These are phyloP conservation scores for Toxonevra muliebris DNA, from an alignment of 2,888 invertebrate species.

Conservation along the genomic window DNA sequence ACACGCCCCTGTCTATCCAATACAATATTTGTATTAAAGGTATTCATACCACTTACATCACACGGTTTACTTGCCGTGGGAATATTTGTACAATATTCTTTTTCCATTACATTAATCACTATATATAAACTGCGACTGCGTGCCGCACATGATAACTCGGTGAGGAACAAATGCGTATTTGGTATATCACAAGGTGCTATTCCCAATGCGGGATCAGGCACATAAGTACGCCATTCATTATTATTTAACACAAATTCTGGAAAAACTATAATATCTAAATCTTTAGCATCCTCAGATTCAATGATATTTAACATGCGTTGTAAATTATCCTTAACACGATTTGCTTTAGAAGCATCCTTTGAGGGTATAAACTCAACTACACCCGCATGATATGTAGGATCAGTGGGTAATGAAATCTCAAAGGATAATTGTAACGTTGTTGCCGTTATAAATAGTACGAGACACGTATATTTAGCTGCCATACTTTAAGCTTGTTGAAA, in stretches of 20 bases:
- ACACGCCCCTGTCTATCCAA: slow-evolving; percentile 77
- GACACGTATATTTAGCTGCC: no score
- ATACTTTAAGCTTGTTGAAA: no score
- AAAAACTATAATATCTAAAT: slow-evolving; percentile 29
- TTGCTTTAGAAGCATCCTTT: not conserved
- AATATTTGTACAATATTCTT: slow-evolving; percentile 51
- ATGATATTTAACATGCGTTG: slow-evolving; percentile 13
- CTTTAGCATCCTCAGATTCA: slow-evolving; percentile 11
- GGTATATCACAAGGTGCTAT: slow-evolving; percentile 24
- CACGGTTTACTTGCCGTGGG: slow-evolving; percentile 32
- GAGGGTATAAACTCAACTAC: slow-evolving; percentile 28
- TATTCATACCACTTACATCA: slow-evolving; percentile 45
- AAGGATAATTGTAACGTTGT: no score
- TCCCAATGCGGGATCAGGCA: slow-evolving; percentile 19
- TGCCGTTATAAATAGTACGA: no score
- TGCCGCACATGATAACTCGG: slow-evolving; percentile 54
- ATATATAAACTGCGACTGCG: slow-evolving; percentile 67
- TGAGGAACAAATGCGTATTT: slow-evolving; percentile 20
- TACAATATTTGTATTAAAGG: slow-evolving; percentile 82
- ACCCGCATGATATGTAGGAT: slow-evolving; percentile 33
- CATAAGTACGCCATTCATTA: slow-evolving; percentile 17
- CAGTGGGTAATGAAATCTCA: slow-evolving; percentile 10
- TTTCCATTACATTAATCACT: slow-evolving; percentile 68
- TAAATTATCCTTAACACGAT: not conserved
- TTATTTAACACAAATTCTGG: slow-evolving; percentile 29